Percentiles rank a stretch among this genome's conserved stretches.
Conservation (phyloP, 2,888 invertebrate genomes). For the Pterobdella sp. region DNA sequence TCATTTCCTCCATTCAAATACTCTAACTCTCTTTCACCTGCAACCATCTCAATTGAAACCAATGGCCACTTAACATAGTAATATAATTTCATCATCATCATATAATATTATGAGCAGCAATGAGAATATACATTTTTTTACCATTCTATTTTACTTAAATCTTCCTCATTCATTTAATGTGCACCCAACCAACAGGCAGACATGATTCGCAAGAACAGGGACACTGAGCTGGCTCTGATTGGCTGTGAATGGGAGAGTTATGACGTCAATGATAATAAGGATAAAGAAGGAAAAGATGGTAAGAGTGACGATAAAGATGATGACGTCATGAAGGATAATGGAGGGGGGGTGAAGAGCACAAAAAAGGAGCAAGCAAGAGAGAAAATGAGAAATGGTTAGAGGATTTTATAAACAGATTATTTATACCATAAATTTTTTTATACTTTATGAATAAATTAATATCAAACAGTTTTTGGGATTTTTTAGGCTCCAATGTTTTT, state of each 20-base stretch:
- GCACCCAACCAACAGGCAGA: background rate
- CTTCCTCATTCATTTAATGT: too few species aligned
- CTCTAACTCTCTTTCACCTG: too few species aligned
- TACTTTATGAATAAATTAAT: too few species aligned
- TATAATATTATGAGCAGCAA: too few species aligned
- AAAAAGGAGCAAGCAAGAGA: constrained; percentile 27
- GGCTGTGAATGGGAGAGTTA: constrained; percentile 5
- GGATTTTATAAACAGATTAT: background rate
- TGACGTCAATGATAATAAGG: constrained; percentile 4
- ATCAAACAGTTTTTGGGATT: too few species aligned
- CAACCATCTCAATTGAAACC: too few species aligned
- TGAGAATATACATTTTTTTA: background rate
- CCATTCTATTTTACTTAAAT: background rate
- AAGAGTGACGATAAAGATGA: background rate
- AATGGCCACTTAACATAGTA: too few species aligned
- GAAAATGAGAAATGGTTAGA: constrained; percentile 19
- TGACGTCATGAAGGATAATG: background rate
- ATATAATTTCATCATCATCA: too few species aligned
- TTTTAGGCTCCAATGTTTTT: too few species aligned
- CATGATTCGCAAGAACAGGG: background rate
- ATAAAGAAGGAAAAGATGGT: background rate
- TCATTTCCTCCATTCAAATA: too few species aligned
- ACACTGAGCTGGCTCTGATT: background rate
- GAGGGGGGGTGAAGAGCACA: constrained; percentile 3
- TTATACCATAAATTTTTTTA: too few species aligned